Percentiles rank a stretch among this genome's conserved stretches.
Conservation (phyloP, 2,888 invertebrate species). For the Chrysolina haemoptera region DNA sequence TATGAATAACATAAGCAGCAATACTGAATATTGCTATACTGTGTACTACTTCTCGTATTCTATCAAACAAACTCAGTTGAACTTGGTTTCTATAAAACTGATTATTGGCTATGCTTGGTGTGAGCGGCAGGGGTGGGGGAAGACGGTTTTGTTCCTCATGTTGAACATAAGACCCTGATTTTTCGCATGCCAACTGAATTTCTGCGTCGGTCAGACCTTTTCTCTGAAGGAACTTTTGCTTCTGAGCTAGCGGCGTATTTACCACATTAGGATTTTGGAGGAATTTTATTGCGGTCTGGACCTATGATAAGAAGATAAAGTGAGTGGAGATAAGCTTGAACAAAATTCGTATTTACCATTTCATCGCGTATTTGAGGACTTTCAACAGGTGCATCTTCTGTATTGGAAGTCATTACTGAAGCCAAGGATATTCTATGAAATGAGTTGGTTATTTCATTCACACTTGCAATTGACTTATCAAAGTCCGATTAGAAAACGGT, state of each 20-base stretch:
- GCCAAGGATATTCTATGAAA: conserved; percentile 1
- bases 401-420: conserved; percentile 36
- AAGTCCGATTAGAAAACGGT: conserved; percentile 13
- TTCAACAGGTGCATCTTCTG: conserved; percentile 35
- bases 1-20: conserved; percentile 83
- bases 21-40: conserved; percentile 84
- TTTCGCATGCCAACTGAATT: conserved; percentile 82
- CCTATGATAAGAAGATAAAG: conserved; percentile 72
- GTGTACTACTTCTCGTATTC: conserved; percentile 80
- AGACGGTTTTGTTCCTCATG: conserved; percentile 59
- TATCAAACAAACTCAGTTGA: conserved; percentile 70
- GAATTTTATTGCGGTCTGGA: conserved; percentile 89
- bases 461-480: conserved; percentile 15
- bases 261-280: conserved; percentile 88
- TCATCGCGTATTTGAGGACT: conserved; percentile 45
- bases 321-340: neutral
- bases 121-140: conserved; percentile 59
- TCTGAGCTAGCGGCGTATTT: conserved; percentile 82
- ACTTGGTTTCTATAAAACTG: conserved; percentile 50
- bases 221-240: conserved; percentile 82
- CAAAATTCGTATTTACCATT: conserved; percentile 44
- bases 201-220: conserved; percentile 85
- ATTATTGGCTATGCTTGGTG: conserved; percentile 43
- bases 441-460: conserved; percentile 3
- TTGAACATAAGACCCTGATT: conserved; percentile 71